Evolutionary conservation across 2,113 vertebrate genomes (phyloP).

Genomic region (Plecotus auritus): DNA sequence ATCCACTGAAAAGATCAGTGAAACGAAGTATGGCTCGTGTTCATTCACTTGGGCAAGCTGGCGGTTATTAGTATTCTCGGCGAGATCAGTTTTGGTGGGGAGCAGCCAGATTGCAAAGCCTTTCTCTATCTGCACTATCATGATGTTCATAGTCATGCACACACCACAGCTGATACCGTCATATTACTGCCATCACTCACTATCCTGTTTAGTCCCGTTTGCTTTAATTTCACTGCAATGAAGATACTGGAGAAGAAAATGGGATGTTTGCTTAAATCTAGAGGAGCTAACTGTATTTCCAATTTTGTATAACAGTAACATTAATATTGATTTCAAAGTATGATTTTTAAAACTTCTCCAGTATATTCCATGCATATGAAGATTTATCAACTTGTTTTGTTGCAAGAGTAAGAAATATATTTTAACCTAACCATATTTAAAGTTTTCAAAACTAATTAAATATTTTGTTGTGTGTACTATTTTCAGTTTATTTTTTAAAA

Average conservation of each 20-base stretch:
- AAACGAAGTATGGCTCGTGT: background rate
- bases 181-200: background rate
- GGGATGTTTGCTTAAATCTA: background rate
- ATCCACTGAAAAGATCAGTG: background rate
- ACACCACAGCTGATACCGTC: no score
- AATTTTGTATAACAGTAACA: background rate
- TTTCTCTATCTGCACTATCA: rapidly evolving
- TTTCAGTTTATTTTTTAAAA: background rate
- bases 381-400: background rate
- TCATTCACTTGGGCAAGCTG: background rate
- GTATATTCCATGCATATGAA: background rate
- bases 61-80: rapidly evolving
- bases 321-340: background rate
- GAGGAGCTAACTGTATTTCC: background rate
- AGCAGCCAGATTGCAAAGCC: background rate
- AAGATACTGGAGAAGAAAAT: background rate
- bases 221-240: background rate
- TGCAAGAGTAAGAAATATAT: background rate
- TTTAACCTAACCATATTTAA: background rate
- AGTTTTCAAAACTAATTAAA: background rate
- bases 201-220: background rate
- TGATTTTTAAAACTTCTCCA: background rate
- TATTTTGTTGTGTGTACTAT: background rate
- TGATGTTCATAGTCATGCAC: background rate
- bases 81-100: background rate